phyloP scores from a whole-genome alignment of 2,888 invertebrate genomes.

The Quadroppia sp. region DNA sequence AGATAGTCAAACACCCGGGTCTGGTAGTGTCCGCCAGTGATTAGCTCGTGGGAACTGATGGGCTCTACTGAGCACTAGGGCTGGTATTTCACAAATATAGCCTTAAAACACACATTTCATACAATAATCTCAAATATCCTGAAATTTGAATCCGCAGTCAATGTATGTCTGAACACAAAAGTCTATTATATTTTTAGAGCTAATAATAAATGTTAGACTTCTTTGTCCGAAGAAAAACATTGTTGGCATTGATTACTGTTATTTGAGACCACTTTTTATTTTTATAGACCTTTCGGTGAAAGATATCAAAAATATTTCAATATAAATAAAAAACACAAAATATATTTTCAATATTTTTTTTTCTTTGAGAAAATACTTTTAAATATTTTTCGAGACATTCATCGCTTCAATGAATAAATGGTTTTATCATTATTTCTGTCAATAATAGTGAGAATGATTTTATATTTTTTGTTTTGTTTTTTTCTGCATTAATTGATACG shows the following conservation, averaged over 20 bases:
- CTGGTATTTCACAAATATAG: not conserved
- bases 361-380: too few relatives aligned
- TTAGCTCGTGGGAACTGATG: slow-evolving; percentile 19
- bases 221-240: not conserved
- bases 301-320: not conserved
- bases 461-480: too few relatives aligned
- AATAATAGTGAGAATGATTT: too few relatives aligned
- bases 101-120: not conserved
- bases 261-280: not conserved
- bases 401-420: too few relatives aligned
- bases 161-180: not conserved
- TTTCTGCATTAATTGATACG: too few relatives aligned
- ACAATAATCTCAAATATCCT: slow-evolving; percentile 18
- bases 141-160: not conserved
- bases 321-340: too few relatives aligned
- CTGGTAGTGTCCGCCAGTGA: not conserved
- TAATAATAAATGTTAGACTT: not conserved
- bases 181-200: not conserved
- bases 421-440: too few relatives aligned
- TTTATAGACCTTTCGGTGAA: not conserved
- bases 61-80: not conserved
- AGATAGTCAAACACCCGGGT: not conserved
- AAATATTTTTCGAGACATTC: too few relatives aligned
- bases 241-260: slow-evolving; percentile 14
- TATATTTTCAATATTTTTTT: too few relatives aligned